Evolutionary conservation across 2,113 vertebrate genomes (phyloP), one percentile per base, ranked within the genome.

Genomic region (Carassius gibelio): DNA sequence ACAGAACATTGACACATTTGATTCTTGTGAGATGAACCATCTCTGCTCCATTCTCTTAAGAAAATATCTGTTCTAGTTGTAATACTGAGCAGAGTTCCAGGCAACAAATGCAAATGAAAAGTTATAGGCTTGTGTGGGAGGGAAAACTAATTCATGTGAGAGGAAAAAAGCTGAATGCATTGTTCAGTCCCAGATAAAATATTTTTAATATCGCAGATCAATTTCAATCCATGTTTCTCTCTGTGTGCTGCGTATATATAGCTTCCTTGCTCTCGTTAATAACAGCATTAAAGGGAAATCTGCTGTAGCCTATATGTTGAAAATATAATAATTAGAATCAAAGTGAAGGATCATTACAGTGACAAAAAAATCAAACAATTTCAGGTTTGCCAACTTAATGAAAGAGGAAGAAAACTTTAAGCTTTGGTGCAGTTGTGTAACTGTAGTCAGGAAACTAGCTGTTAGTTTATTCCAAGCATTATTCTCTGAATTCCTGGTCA

Each of bases 401-500:
- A 61, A 61, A 34, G 14, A 59, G 19, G 17, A 38, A 36, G 9
- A 59, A 78, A 61, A 42, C 34, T 61, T 78, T 38, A 78, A 42
- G 7, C 8, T 8, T 1, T 42, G 2, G 19, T 78, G 10, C 76
- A 23, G 76, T 21, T 80, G 42, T 78, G 76, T 61, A 61, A 48
- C 45, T 23, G 5, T 36, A 62, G 13, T 23, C 19, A 45, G 42
- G n/a, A 81, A 75, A 23, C 42, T 38, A 17, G 10, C 34, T 42
- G 55, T 62, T 3, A 79, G 14, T n/a, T 57, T 34, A 26, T 6
- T 52, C 13, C 26, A 71, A 68, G 13, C 42, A 45, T 52, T 57
- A 85, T 75, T 81, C 61, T 76, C 10, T 55, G 55, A 79, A 82
- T 87, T 87, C 75, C 75, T 83, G 59, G 7, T 15, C 15, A 15